A percentile compares a stretch with the other conserved stretches of the same genome.
These are phyloP conservation scores for Neodiprion pinetum DNA, from an alignment of 1,140 invertebrate genomes.

Conservation along the genomic window DNA sequence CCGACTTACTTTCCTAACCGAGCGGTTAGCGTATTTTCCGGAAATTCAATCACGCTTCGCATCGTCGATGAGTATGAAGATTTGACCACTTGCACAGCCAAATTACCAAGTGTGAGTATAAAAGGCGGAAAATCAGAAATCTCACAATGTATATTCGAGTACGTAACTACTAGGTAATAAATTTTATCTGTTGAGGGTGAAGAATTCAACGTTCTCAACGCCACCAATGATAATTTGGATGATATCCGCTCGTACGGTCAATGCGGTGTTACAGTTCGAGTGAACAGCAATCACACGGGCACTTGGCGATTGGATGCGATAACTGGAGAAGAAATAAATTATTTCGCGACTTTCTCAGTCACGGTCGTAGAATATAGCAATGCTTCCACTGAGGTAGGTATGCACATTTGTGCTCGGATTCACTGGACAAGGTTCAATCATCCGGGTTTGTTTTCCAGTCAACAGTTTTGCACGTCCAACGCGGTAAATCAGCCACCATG, in stretches of 20 bases:
- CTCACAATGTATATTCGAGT: not conserved
- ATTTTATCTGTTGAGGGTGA: not conserved
- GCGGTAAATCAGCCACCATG: not conserved
- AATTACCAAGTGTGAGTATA: not conserved
- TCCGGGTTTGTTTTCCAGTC: not conserved
- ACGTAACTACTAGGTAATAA: not conserved
- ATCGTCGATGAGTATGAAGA: not conserved
- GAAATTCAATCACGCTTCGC: not conserved
- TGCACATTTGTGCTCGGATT: not conserved
- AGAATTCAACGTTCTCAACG: slow-evolving; percentile 8
- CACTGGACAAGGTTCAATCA: too few species aligned
- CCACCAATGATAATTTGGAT: not conserved
- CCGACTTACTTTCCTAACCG: not conserved
- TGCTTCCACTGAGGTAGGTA: too few species aligned
- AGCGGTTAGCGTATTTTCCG: not conserved
- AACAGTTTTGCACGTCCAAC: not conserved
- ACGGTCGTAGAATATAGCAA: not conserved
- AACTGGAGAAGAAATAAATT: not conserved
- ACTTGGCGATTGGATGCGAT: slow-evolving; percentile 28
- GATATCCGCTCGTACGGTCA: slow-evolving; percentile 23
- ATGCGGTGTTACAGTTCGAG: slow-evolving; percentile 33
- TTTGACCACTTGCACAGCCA: not conserved
- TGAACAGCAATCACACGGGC: slow-evolving; percentile 18
- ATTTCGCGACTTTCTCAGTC: not conserved
- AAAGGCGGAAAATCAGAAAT: not conserved